Conservation (phyloP, 2,888 invertebrate genomes). For the Tyria jacobaeae region DNA sequence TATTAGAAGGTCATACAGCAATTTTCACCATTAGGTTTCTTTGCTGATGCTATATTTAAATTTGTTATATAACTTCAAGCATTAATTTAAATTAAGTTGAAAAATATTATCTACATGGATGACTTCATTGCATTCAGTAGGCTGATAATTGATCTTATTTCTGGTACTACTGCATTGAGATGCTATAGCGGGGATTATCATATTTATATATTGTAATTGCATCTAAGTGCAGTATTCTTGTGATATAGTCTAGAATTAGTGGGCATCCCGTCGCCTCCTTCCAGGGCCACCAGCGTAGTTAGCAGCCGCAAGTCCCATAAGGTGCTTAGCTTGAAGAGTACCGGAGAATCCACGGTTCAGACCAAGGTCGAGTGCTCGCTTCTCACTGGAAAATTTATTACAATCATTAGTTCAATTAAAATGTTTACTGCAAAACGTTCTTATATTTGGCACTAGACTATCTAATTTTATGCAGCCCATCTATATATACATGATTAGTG, state of each 20-base stretch:
- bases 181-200: slow-evolving; percentile 23
- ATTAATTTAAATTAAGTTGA: slow-evolving; percentile 48
- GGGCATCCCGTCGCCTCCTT: slow-evolving; percentile 91
- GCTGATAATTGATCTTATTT: slow-evolving; percentile 29
- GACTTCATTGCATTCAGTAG: slow-evolving; percentile 39
- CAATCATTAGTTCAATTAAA: background rate
- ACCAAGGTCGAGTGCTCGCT: slow-evolving; percentile 95
- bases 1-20: slow-evolving; percentile 8
- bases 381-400: slow-evolving; percentile 86
- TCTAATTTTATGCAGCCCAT: background rate
- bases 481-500: background rate
- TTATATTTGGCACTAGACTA: background rate
- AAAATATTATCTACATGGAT: slow-evolving; percentile 38
- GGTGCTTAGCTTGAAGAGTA: slow-evolving; percentile 95
- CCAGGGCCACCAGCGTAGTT: slow-evolving; percentile 96
- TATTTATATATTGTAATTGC: slow-evolving; percentile 29
- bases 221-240: slow-evolving; percentile 46
- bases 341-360: slow-evolving; percentile 96
- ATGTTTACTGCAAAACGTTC: background rate
- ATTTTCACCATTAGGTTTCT: slow-evolving; percentile 22
- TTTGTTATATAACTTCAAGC: slow-evolving; percentile 42
- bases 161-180: slow-evolving; percentile 41
- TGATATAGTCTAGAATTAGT: slow-evolving; percentile 57
- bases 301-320: slow-evolving; percentile 96
- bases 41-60: slow-evolving; percentile 2